Conservation (phyloP, 2,113 vertebrate genomes). For the Oostethus manadensis region DNA sequence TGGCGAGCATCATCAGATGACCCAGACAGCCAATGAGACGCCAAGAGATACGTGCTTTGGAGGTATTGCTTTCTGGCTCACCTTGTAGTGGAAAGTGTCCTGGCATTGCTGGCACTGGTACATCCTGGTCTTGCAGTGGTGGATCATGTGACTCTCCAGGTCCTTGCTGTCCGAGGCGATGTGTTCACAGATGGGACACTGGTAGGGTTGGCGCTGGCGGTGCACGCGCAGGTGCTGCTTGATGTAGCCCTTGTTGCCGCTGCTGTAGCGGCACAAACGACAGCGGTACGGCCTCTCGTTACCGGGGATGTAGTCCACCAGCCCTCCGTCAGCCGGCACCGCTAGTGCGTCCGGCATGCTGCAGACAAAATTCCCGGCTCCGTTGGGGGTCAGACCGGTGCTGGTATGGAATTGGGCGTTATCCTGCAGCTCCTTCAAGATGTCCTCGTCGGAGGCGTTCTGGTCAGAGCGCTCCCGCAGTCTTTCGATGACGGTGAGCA, state of each 20-base stretch:
- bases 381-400: background rate
- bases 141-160: constrained; percentile 91
- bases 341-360: constrained; percentile 46
- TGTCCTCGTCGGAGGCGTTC: constrained; percentile 92
- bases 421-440: constrained; percentile 90
- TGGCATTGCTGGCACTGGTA: constrained; percentile 89
- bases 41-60: too few relatives aligned
- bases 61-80: constrained; percentile 39
- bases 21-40: too few relatives aligned
- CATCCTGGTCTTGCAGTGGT: constrained; percentile 89
- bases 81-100: constrained; percentile 92
- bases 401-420: constrained; percentile 82
- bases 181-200: constrained; percentile 97
- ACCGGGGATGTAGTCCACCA: constrained; percentile 85
- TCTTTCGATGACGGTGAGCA: constrained; percentile 93
- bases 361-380: background rate
- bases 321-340: constrained; percentile 48
- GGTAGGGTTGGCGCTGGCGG: constrained; percentile 87
- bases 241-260: constrained; percentile 93
- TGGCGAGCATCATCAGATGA: too few relatives aligned
- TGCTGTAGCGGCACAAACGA: constrained; percentile 88
- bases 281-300: constrained; percentile 87
- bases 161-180: constrained; percentile 84
- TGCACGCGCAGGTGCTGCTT: constrained; percentile 94
- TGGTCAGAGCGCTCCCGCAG: constrained; percentile 92